Conservation (phyloP, 2,888 invertebrate species). For the Catocala fraxini region DNA sequence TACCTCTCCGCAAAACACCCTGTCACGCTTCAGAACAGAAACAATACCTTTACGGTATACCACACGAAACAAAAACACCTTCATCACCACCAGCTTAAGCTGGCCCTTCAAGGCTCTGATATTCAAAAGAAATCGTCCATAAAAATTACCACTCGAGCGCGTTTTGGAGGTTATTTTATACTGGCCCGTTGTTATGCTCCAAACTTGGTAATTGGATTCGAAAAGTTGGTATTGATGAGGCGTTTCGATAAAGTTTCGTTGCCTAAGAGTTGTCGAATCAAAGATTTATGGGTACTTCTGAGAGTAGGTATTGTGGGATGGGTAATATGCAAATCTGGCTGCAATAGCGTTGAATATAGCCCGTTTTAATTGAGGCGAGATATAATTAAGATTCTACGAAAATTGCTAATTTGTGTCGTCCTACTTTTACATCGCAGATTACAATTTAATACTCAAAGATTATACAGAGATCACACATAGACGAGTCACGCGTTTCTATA, state of each 20-base stretch:
- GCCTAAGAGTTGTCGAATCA: conserved; percentile 31
- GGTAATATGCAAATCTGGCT: conserved; percentile 7
- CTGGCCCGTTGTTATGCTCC: conserved; percentile 29
- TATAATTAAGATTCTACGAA: no score
- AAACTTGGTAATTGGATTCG: conserved; percentile 55
- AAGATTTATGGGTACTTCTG: conserved; percentile 34
- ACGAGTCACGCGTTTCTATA: no score
- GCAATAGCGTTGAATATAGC: neutral
- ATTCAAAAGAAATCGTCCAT: conserved; percentile 5
- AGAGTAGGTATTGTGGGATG: conserved; percentile 4
- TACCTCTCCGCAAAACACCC: conserved; percentile 12
- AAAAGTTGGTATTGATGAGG: conserved; percentile 53
- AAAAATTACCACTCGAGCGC: conserved; percentile 7
- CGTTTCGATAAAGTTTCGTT: conserved; percentile 37
- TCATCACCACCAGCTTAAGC: conserved; percentile 23
- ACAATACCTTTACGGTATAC: conserved; percentile 42
- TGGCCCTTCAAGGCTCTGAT: conserved; percentile 16
- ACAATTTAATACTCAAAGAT: no score
- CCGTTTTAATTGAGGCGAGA: no score
- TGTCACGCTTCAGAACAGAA: conserved; percentile 28
- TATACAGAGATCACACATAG: no score
- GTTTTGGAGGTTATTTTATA: conserved; percentile 25
- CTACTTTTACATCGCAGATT: no score
- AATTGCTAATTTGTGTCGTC: no score
- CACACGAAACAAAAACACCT: conserved; percentile 33